phyloP scores from a whole-genome alignment of 2,888 invertebrate genomes.

The Nomada hirtipes region DNA sequence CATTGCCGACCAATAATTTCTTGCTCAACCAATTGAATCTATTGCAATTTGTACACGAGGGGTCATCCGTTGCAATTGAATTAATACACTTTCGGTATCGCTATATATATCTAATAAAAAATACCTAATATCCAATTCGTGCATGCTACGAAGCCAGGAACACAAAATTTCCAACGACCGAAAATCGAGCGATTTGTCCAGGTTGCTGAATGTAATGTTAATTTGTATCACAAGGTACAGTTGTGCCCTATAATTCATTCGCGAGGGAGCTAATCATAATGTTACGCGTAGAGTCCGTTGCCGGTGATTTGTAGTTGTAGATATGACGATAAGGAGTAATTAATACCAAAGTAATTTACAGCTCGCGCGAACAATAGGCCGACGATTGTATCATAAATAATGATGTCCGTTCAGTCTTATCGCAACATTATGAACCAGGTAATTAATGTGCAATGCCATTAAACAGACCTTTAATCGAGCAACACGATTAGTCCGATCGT shows the following conservation, averaged over 20 bases:
- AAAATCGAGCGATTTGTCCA: too few species aligned
- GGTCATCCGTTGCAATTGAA: background rate
- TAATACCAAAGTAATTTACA: slow-evolving; percentile 35
- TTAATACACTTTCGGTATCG: too few species aligned
- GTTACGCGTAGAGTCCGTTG: slow-evolving; percentile 35
- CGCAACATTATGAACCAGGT: background rate
- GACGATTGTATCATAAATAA: background rate
- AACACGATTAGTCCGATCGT: slow-evolving; percentile 11
- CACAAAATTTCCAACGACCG: too few species aligned
- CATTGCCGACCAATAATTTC: background rate
- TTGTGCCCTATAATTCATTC: slow-evolving; percentile 52
- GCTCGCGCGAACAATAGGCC: background rate
- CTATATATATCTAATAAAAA: too few species aligned
- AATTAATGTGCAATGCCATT: slow-evolving; percentile 34
- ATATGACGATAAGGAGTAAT: slow-evolving; percentile 47
- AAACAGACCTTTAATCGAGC: slow-evolving; percentile 1
- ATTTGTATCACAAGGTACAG: slow-evolving; percentile 3
- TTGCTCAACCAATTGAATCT: background rate
- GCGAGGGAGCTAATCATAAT: slow-evolving; percentile 57
- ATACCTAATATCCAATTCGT: too few species aligned
- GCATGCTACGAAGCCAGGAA: too few species aligned
- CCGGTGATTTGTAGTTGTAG: slow-evolving; percentile 15
- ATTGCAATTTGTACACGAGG: too few species aligned
- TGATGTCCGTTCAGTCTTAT: background rate
- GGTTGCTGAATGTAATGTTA: slow-evolving; percentile 29